Evolutionary conservation across 2,113 vertebrate species (phyloP).

Genomic region (Hucho hucho): DNA sequence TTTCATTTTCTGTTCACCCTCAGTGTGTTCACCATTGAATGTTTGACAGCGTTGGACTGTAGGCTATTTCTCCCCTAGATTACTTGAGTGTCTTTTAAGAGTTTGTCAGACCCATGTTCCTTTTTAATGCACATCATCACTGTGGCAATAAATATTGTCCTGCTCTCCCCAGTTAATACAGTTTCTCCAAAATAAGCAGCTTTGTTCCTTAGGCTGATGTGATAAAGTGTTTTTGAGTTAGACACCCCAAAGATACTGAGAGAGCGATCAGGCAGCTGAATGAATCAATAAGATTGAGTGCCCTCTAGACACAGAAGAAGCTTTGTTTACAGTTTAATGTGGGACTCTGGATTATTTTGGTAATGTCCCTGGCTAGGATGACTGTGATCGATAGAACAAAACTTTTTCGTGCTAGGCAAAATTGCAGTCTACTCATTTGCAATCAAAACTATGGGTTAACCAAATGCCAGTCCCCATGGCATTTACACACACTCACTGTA

Average conservation of each 20-base stretch:
- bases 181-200: neutral
- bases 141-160: neutral
- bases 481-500: too few relatives aligned
- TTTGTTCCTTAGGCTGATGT: neutral
- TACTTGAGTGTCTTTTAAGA: too few relatives aligned
- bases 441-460: neutral
- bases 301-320: neutral
- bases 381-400: constrained; percentile 4
- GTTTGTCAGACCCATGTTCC: neutral
- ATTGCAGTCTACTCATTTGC: neutral
- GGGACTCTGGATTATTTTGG: neutral
- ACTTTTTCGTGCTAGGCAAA: neutral
- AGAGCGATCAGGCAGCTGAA: neutral
- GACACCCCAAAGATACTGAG: neutral
- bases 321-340: constrained; percentile 10
- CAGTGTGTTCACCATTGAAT: neutral
- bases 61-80: too few relatives aligned
- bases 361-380: constrained; percentile 3
- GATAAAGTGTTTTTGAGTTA: neutral
- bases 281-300: constrained; percentile 14
- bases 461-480: too few relatives aligned
- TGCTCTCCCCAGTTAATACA: neutral
- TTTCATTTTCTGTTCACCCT: neutral
- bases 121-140: neutral
- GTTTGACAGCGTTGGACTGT: neutral